Percentiles rank a stretch among this genome's conserved stretches.
These are phyloP conservation scores for Palloptera scutellata DNA, from an alignment of 2,888 invertebrate species.

Conservation along the genomic window DNA sequence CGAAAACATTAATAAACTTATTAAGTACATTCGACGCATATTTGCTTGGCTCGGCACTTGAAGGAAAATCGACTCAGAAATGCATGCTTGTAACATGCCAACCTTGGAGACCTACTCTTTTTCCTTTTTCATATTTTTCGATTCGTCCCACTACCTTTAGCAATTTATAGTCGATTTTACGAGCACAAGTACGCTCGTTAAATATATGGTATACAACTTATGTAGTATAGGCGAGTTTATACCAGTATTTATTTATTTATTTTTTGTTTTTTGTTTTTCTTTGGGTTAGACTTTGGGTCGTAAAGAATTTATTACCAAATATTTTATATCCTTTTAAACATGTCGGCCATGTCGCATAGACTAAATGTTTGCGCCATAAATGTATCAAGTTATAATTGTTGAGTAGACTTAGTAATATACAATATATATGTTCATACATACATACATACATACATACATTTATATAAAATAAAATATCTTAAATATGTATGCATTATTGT, in stretches of 20 bases:
- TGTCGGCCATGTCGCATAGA: constrained; percentile 18
- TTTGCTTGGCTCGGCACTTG: background rate
- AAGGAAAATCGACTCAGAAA: too few species aligned
- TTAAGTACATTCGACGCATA: too few species aligned
- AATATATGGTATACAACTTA: constrained; percentile 4
- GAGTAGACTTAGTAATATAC: too few species aligned
- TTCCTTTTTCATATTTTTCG: too few species aligned
- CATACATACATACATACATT: background rate
- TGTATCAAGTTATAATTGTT: constrained; percentile 18
- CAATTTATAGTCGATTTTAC: constrained; percentile 10
- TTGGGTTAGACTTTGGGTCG: constrained; percentile 20
- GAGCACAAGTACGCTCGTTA: constrained; percentile 17
- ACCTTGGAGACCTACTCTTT: too few species aligned
- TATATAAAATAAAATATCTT: background rate
- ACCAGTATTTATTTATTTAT: too few species aligned
- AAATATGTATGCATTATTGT: background rate
- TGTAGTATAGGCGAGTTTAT: too few species aligned
- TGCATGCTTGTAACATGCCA: too few species aligned
- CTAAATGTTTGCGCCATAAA: constrained; percentile 32
- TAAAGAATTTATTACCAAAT: constrained; percentile 33
- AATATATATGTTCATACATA: background rate
- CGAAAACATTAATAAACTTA: too few species aligned
- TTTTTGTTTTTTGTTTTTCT: constrained; percentile 11
- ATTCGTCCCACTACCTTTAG: too few species aligned
- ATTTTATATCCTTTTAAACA: constrained; percentile 31